Evolutionary conservation across 2,113 vertebrate genomes (phyloP), one percentile per base, ranked within the genome.

Genomic region (Rhipidura dahli): DNA sequence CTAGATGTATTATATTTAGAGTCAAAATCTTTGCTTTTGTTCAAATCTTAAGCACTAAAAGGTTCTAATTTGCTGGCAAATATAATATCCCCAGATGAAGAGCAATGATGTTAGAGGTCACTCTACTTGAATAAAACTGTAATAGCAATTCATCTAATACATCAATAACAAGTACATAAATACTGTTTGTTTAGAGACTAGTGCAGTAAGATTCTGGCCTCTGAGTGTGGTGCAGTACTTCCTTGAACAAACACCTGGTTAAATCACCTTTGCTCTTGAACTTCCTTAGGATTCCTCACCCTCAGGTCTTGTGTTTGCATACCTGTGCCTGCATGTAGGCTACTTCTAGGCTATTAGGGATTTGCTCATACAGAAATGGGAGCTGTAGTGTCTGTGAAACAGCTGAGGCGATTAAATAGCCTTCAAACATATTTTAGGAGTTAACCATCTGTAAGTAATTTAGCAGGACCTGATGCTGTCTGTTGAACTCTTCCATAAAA

Each of bases 241-340:
- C 50, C 64, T 77, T 73, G 82, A 60, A 35, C 15, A 82, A 89
- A 56, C 28, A 77, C 44, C 22, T 75, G 28, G 9, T 64, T 90
- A 84, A 90, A 68, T 84, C 0, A 0, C 72, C 51, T 65, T 83
- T 90, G 49, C 19, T 57, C 57, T 56, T 78, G 20, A 56, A n/a
- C 47, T 94, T 95, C 66, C 75, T 77, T 66, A 39, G 68, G 45
- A 83, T 94, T 96, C 44, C 60, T 88, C 59, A 63, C 79, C 76
- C 79, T 96, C 24, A 47, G 79, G 94, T 86, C 60, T 54, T 60
- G 44, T 66, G 39, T 93, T 93, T 96, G 59, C 79, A 54, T 90
- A 68, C 71, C 47, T 50, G 59, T 75, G 64, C 35, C 7, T 80
- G 24, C 87, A 44, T 31, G 57, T 35, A 33, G 54, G 33, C 42